Evolutionary conservation across 92 coral and sea anemone species (phyloP), one percentile per base, ranked within the genome.

Genomic region (Heteractis magnifica): DNA sequence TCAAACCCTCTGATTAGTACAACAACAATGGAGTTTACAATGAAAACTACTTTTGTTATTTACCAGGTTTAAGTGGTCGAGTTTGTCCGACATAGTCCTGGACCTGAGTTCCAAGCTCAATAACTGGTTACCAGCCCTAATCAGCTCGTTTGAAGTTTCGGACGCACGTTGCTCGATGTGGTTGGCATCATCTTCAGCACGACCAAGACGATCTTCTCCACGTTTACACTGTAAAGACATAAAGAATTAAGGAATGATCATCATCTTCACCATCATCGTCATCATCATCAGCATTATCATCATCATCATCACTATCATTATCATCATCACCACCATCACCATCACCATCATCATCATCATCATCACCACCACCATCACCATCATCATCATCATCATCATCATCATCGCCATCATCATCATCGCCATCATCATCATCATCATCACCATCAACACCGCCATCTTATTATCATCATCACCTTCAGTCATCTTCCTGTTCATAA

Each of bases 71-170:
- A 93, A 77, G 58, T 90, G 90, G 7, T 85, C 82, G 13, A 79
- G 81, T 79, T 77, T 83, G 10, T 89, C 90, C 80, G 41, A 84
- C 56, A 90, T 23, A 7, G 76, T 82, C 71, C 83, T 90, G 23
- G 86, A 85, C 84, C 88, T 88, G 77, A 83, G 84, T 72, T 90
- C 94, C 55, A 93, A 68, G 85, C 58, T 88, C 20, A 88, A 75
- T 52, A 93, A 86, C 85, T 93, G 94, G 76, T 93, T 93, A 41
- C 94, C 92, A 18, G 97, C 92, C 16, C 89, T 79, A 26, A 86
- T 86, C 58, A 93, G 84, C 74, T 93, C 94, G 41, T 64, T 82
- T 56, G 97, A 93, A 49, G 94, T 90, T 83, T 93, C 94, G 41
- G 90, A 89, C 3, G 94, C 92, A 20, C 94, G 89, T 60, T 86